A percentile compares a stretch with the other conserved stretches of the same genome.
phyloP scores from a whole-genome alignment of 2,113 vertebrate species.

The Leptocoma aspasia region DNA sequence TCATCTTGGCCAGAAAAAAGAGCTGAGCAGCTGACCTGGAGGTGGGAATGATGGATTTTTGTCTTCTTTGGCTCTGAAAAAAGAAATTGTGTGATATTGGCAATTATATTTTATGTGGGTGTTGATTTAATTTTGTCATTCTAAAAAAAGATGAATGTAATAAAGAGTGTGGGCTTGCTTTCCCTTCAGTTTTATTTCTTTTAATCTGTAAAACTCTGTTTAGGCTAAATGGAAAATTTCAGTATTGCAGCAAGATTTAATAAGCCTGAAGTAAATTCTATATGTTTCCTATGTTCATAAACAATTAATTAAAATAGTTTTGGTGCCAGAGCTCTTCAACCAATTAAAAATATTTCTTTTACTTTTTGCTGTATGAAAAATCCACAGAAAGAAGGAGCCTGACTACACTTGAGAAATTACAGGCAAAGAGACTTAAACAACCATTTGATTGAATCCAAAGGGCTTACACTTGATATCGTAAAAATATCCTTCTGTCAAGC shows the following conservation, averaged over 20 bases:
- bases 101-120: conserved; percentile 51
- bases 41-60: conserved; percentile 46
- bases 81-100: conserved; percentile 1
- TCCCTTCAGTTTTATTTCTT: conserved; percentile 29
- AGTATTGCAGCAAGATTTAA: conserved; percentile 34
- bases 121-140: conserved; percentile 49
- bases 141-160: conserved; percentile 25
- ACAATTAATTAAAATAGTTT: conserved; percentile 45
- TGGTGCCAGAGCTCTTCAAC: not conserved
- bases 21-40: conserved; percentile 46
- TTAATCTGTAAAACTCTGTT: conserved; percentile 15
- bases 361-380: not conserved
- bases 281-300: conserved; percentile 37
- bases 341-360: conserved; percentile 4
- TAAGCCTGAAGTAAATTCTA: conserved; percentile 34
- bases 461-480: not conserved
- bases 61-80: conserved; percentile 36
- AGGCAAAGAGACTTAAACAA: not conserved
- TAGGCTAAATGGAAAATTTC: conserved; percentile 47
- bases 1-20: not conserved
- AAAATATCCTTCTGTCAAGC: conserved; percentile 6
- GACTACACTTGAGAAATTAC: not conserved
- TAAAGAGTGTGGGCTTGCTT: conserved; percentile 38
- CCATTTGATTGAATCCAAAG: not conserved
- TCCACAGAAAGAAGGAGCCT: not conserved